Evolutionary conservation across 2,888 invertebrate genomes (phyloP).

Genomic region (Caenorhabditis parvicauda): DNA sequence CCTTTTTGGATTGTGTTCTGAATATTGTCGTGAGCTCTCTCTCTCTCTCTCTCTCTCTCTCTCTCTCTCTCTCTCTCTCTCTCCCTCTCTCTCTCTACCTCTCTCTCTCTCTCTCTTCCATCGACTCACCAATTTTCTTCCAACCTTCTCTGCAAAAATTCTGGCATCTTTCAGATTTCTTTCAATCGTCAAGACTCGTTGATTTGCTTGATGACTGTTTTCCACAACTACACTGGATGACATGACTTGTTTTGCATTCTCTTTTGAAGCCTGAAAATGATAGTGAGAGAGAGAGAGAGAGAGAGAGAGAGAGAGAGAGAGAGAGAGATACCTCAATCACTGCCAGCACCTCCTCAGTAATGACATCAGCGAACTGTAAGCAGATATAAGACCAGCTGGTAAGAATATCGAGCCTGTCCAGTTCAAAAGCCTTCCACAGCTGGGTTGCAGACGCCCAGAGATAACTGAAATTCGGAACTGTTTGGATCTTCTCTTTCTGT

Average conservation of each 20-base stretch:
- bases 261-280: constrained; percentile 24
- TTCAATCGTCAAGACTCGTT: constrained; percentile 43
- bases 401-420: constrained; percentile 42
- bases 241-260: constrained; percentile 25
- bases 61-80: too few species aligned
- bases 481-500: not conserved
- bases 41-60: too few species aligned
- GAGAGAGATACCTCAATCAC: constrained; percentile 25
- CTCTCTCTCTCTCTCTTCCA: too few species aligned
- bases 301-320: too few species aligned
- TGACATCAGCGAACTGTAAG: constrained; percentile 38
- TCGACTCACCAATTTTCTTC: constrained; percentile 19
- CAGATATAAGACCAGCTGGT: constrained; percentile 45
- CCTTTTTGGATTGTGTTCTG: too few species aligned
- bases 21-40: too few species aligned
- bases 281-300: too few species aligned
- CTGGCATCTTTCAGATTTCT: constrained; percentile 34
- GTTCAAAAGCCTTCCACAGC: constrained; percentile 39
- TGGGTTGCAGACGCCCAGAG: constrained; percentile 37
- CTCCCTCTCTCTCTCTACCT: too few species aligned
- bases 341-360: constrained; percentile 29
- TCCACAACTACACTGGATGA: constrained; percentile 37
- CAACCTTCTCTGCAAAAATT: constrained; percentile 25
- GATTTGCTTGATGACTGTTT: constrained; percentile 44
- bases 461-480: constrained; percentile 24